Evolutionary conservation across 1,140 invertebrate genomes (phyloP).

Genomic region (Drosophila saltans): DNA sequence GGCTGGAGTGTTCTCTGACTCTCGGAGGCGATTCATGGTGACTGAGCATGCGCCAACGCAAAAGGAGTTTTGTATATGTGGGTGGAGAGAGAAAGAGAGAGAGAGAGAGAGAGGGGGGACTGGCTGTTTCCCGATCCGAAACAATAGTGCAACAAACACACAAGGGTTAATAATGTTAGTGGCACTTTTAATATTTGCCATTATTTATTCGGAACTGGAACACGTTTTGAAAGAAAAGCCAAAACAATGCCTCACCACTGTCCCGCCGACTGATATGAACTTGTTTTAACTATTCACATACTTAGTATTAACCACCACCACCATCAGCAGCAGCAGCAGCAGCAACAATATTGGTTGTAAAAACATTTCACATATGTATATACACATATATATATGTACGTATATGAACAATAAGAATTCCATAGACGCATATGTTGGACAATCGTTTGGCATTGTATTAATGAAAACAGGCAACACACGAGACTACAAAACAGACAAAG

Average conservation of each 20-base stretch:
- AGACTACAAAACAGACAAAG: no score
- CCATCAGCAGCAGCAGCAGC: slow-evolving; percentile 4
- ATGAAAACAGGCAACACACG: neutral
- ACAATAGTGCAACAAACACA: slow-evolving; percentile 30
- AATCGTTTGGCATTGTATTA: slow-evolving; percentile 39
- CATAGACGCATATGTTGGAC: slow-evolving; percentile 25
- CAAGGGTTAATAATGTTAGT: slow-evolving; percentile 43
- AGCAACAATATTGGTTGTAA: slow-evolving; percentile 7
- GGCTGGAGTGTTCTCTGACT: slow-evolving; percentile 40
- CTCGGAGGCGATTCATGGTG: slow-evolving; percentile 61
- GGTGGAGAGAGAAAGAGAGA: no score
- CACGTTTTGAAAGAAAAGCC: neutral
- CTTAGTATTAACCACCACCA: slow-evolving; percentile 31
- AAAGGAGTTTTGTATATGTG: slow-evolving; percentile 12
- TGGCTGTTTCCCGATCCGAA: slow-evolving; percentile 35
- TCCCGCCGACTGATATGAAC: slow-evolving; percentile 20
- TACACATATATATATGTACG: no score
- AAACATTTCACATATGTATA: slow-evolving; percentile 8
- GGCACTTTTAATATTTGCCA: slow-evolving; percentile 34
- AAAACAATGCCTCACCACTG: slow-evolving; percentile 8
- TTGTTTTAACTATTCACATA: slow-evolving; percentile 50
- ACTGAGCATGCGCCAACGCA: slow-evolving; percentile 65
- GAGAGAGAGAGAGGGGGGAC: neutral
- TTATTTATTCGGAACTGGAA: slow-evolving; percentile 26
- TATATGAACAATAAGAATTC: slow-evolving; percentile 50